phyloP scores from a whole-genome alignment of 2,888 invertebrate genomes.

The Hanleya hanleyi region DNA sequence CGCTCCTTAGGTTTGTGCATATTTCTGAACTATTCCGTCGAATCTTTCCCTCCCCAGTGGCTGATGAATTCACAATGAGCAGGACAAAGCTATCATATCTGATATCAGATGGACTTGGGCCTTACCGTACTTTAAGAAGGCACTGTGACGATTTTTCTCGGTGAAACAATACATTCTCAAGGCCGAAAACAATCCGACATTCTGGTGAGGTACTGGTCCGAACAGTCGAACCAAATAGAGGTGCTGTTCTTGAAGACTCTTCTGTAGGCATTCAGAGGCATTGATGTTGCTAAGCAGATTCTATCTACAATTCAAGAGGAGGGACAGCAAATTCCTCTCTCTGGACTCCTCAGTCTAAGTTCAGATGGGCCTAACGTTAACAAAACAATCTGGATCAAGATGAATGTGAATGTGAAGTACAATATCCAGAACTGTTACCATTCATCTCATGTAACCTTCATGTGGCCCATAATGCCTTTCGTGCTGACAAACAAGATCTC shows the following conservation, averaged over 20 bases:
- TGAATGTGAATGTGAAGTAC: conserved; percentile 13
- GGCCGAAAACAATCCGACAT: conserved; percentile 30
- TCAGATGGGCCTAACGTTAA: conserved; percentile 45
- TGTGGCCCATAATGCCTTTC: conserved; percentile 37
- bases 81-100: conserved; percentile 34
- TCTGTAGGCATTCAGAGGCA: conserved; percentile 40
- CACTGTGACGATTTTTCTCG: conserved; percentile 15
- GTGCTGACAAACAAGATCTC: conserved; percentile 37
- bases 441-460: conserved; percentile 38
- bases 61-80: conserved; percentile 32
- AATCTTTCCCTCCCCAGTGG: conserved; percentile 28
- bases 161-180: conserved; percentile 32
- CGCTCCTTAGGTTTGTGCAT: conserved; percentile 12
- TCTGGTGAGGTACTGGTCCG: conserved; percentile 31
- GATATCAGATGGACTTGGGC: conserved; percentile 38
- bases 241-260: conserved; percentile 27
- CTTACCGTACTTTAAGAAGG: conserved; percentile 31
- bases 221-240: conserved; percentile 18
- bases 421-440: conserved; percentile 20
- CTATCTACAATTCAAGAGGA: conserved; percentile 25
- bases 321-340: conserved; percentile 20
- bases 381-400: conserved; percentile 36
- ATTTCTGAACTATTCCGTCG: conserved; percentile 17
- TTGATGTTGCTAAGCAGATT: conserved; percentile 22
- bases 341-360: conserved; percentile 18